Base-by-base conservation (phyloP, 2,113 vertebrate genomes). In the Merops nubicus region DNA sequence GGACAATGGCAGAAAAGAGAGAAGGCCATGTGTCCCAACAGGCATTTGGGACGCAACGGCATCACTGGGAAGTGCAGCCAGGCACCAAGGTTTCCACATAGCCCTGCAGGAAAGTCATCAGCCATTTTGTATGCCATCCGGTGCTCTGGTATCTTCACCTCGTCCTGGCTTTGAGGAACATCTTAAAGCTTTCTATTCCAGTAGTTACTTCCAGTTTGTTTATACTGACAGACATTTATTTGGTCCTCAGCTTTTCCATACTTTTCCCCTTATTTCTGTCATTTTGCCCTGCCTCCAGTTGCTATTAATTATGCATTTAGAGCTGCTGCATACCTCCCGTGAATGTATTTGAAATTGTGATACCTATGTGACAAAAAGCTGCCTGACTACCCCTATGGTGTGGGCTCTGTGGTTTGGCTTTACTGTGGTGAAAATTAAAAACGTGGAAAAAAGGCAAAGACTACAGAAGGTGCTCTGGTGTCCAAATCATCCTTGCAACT, bases 401-500 rank as follows among this genome's bases (percentile, higher is more conserved):
- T 48, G 51, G 28, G 13, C 21, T 86, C 60, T 63, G 29, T 74
- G 64, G 10, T 50, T 93, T 59, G 42, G 59, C 23, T 89, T 83
- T 53, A 33, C 31, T 22, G 38, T 29, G 51, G 43, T 3, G 1
- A 83, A 93, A 93, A 62, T 14, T 67, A 68, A 88, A 76, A 42
- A 42, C 31, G 26, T 14, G 56, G 18, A n/a, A 59, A 95, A 70
- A 77, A 94, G n/a, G 15, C 13, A 48, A 76, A 93, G 62, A 82
- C 48, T 96, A 78, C 53, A 94, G 95, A 97, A 97, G 82, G 48
- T 91, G 20, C 51, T 87, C 82, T 3, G 0, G 74, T 43, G 91
- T 88, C 96, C 96, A 94, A 95, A 95, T 88, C 93, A 77, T 68
- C 40, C 91, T 96, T 75, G 91, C 93, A 75, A 93, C 43, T 0